Evolutionary conservation across 2,888 invertebrate species (phyloP), one percentile per base, ranked within the genome.

Genomic region (Merodon equestris): DNA sequence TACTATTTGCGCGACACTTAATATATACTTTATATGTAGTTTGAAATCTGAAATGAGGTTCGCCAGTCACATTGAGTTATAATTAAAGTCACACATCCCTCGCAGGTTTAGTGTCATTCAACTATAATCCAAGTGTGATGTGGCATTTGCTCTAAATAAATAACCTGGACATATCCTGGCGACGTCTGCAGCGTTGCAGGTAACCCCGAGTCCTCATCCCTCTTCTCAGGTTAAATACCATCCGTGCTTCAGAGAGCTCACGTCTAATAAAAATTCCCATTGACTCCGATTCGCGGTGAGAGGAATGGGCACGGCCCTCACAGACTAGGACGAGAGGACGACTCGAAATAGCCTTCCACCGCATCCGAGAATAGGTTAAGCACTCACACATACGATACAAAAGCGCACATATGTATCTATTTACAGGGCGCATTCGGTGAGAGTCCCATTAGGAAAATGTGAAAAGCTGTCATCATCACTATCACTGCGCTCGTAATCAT

Each of bases 381-480:
- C 56, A 74, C 60, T 63, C 53, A 56, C 34, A 58, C 58, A 66
- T 60, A 44, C 58, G 63, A 54, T 47, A 58, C 58, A 44, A 50
- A 45, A 38, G 42, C 57, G 12, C 45, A 51, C n/a, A n/a, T n/a
- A n/a, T 15, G 27, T 27, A 27, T 27, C 27, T 27, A 27, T 27
- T 27, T 27, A 27, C 7, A 27, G 27, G 27, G 2, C 7, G 3
- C 7, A 27, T 27, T 4, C 27, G 7, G 40, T 45, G 40, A 67
- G 67, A 54, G 67, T 58, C 51, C 74, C 70, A 73, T 79, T 74
- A 73, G 54, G 63, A 73, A 77, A 57, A 68, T 64, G 54, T 68
- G 68, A 64, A 79, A 74, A 79, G 74, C 79, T 79, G 74, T 74
- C 79, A 79, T 74, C 79, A 79, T 70, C 79, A 79, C 74, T 79